phyloP scores from a whole-genome alignment of 2,797 vertebrate genomes.

The Carduelis carduelis region DNA sequence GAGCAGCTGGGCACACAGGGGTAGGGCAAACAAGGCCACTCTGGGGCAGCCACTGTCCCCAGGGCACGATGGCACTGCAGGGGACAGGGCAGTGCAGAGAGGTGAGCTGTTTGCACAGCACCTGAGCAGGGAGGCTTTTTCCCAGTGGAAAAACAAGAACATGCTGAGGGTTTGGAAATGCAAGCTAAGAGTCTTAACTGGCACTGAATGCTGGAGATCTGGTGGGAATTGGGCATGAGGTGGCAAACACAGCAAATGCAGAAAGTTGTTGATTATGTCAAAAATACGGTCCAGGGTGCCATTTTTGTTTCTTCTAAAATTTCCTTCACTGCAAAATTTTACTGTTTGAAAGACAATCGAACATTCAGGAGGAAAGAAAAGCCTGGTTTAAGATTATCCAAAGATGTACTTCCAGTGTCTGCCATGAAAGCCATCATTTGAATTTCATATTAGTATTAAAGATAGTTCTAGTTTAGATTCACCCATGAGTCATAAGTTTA shows the following conservation, averaged over 20 bases:
- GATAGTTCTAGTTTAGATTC: constrained; percentile 7
- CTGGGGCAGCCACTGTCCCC: neutral
- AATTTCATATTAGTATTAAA: constrained; percentile 34
- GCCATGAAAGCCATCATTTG: neutral
- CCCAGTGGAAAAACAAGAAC: neutral
- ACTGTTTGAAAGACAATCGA: neutral
- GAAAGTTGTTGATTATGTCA: neutral
- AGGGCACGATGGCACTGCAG: rapidly evolving
- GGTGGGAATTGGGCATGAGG: neutral
- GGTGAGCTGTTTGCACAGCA: neutral
- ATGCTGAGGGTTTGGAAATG: neutral
- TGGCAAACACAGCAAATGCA: neutral
- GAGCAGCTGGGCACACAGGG: neutral
- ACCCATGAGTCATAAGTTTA: constrained; percentile 27
- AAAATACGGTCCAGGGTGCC: neutral
- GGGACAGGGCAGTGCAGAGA: neutral
- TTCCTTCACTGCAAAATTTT: neutral
- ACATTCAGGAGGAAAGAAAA: neutral
- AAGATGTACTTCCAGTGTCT: neutral
- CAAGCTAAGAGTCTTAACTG: neutral
- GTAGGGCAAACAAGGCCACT: neutral
- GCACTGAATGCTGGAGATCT: neutral
- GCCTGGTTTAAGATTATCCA: neutral
- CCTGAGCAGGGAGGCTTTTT: neutral
- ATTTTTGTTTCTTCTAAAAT: neutral